Conservation (phyloP, 2,113 vertebrate genomes). For the Athene cunicularia region DNA sequence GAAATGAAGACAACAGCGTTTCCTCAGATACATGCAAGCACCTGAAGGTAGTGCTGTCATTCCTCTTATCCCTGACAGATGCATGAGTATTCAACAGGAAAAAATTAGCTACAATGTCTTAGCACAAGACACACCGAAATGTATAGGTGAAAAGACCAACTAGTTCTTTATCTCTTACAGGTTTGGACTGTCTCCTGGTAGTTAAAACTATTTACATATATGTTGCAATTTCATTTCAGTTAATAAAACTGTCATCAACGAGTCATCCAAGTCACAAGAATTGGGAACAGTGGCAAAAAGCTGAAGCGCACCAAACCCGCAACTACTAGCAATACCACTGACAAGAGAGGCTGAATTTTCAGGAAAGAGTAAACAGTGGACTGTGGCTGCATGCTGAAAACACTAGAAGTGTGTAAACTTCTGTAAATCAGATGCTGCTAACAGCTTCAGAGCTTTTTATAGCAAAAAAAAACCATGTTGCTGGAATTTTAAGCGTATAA, state of each 20-base stretch:
- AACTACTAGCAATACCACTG: not conserved
- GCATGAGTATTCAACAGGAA: not conserved
- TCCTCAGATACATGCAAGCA: not conserved
- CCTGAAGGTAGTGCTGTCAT: not conserved
- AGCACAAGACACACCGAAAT: not conserved
- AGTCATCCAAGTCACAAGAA: not conserved
- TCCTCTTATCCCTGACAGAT: not conserved
- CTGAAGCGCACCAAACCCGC: not conserved
- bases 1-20: not conserved
- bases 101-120: not conserved
- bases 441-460: not conserved
- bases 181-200: not conserved
- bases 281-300: not conserved
- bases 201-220: not conserved
- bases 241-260: not conserved
- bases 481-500: not conserved
- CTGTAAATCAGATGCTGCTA: not conserved
- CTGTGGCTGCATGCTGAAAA: not conserved
- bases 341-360: not conserved
- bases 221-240: not conserved
- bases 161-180: not conserved
- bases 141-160: not conserved
- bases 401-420: not conserved
- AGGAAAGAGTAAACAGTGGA: not conserved
- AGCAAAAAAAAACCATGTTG: not conserved